A percentile compares a stretch with the other conserved stretches of the same genome.
phyloP scores from a whole-genome alignment of 2,797 vertebrate genomes.

The Ctenosaura bakeri region DNA sequence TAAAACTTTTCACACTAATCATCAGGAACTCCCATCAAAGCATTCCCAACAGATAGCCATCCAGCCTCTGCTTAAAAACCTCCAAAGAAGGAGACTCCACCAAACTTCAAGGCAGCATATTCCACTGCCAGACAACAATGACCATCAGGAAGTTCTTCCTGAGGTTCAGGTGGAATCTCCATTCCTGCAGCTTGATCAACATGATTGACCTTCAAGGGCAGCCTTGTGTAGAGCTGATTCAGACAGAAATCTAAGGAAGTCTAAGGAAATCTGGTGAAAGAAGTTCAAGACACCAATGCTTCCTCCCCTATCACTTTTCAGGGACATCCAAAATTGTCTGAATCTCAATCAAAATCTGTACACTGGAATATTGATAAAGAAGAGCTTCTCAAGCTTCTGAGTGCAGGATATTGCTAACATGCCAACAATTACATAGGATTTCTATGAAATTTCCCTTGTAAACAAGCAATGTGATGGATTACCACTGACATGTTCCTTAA shows the following conservation, averaged over 20 bases:
- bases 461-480: slow-evolving; percentile 43
- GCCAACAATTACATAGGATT: neutral
- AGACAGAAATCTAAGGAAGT: too few relatives aligned
- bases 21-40: too few relatives aligned
- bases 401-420: neutral
- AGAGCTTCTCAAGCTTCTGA: neutral
- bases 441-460: slow-evolving; percentile 33
- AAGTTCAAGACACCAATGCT: neutral
- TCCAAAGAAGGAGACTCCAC: too few relatives aligned
- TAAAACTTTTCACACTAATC: neutral
- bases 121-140: too few relatives aligned
- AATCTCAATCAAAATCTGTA: neutral
- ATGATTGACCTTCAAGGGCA: too few relatives aligned
- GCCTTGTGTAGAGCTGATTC: neutral
- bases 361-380: neutral
- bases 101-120: too few relatives aligned
- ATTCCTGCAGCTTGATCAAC: too few relatives aligned
- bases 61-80: too few relatives aligned
- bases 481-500: slow-evolving; percentile 28
- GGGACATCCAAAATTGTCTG: neutral
- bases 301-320: neutral
- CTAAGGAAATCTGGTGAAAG: neutral
- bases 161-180: too few relatives aligned
- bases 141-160: too few relatives aligned
- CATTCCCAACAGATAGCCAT: too few relatives aligned